Percentiles rank a stretch among this genome's conserved stretches.
phyloP scores from a whole-genome alignment of 2,113 vertebrate species.

The Otus sunia region DNA sequence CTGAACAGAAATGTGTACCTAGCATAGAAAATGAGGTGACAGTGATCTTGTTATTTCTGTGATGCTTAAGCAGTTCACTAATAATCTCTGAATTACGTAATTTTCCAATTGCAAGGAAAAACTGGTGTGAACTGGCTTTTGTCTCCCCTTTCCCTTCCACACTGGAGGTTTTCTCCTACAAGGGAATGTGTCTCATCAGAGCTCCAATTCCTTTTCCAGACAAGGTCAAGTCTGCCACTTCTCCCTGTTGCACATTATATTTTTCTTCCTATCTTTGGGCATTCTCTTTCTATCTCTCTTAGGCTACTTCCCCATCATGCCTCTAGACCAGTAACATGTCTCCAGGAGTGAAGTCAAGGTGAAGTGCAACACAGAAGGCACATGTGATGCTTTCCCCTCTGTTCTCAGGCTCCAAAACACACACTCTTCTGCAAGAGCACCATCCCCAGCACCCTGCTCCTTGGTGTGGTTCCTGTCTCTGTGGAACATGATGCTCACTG shows the following conservation, averaged over 20 bases:
- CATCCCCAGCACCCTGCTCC: not conserved
- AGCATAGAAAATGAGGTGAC: not conserved
- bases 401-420: not conserved
- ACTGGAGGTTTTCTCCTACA: not conserved
- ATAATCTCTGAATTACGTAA: not conserved
- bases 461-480: not conserved
- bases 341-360: not conserved
- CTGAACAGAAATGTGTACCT: not conserved
- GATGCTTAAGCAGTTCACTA: not conserved
- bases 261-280: not conserved
- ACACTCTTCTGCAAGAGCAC: not conserved
- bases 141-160: not conserved
- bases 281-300: not conserved
- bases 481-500: not conserved
- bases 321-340: not conserved
- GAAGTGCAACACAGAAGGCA: not conserved
- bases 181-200: not conserved
- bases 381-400: rapidly evolving
- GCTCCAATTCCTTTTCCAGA: not conserved
- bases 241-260: not conserved
- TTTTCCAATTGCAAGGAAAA: not conserved
- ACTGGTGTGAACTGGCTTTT: not conserved
- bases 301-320: not conserved
- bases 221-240: not conserved
- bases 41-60: not conserved